Evolutionary conservation across 2,797 vertebrate genomes (phyloP).

Genomic region (Poecilia gillii): DNA sequence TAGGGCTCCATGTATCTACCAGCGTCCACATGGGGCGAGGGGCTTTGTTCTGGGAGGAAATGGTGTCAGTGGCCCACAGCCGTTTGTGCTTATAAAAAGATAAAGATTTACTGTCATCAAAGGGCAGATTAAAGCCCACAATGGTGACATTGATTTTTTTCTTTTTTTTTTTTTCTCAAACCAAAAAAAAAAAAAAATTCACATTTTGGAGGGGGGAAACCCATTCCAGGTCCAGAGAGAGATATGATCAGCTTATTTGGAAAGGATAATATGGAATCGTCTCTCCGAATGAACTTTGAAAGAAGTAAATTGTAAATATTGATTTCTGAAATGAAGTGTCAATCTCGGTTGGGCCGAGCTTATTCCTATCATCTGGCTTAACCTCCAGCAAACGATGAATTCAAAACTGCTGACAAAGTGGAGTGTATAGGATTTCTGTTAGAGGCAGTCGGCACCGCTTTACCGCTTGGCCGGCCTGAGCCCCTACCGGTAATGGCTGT

Average conservation of each 20-base stretch:
- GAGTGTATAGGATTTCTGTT: constrained; percentile 99
- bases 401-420: constrained; percentile 99
- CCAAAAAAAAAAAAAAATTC: constrained; percentile 90
- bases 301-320: constrained; percentile 99
- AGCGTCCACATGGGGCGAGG: constrained; percentile 90
- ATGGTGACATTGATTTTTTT: constrained; percentile 98
- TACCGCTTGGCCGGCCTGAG: constrained; percentile 87
- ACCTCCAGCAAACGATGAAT: constrained; percentile 91
- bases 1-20: constrained; percentile 99
- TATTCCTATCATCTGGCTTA: constrained; percentile 99
- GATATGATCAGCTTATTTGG: constrained; percentile 99
- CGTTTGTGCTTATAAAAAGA: constrained; percentile 99
- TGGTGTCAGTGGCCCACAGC: constrained; percentile 98
- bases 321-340: constrained; percentile 99
- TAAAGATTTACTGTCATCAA: constrained; percentile 99
- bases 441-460: constrained; percentile 95
- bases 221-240: constrained; percentile 93
- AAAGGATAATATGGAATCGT: constrained; percentile 99
- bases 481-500: constrained; percentile 97
- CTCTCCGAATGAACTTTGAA: constrained; percentile 99
- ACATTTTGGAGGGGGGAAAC: constrained; percentile 99
- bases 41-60: constrained; percentile 99
- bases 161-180: constrained; percentile 81
- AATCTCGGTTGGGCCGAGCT: constrained; percentile 97
- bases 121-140: constrained; percentile 99